These are phyloP conservation scores for Palythoa heliodiscus DNA, from an alignment of 92 coral and sea anemone genomes.

Conservation along the genomic window DNA sequence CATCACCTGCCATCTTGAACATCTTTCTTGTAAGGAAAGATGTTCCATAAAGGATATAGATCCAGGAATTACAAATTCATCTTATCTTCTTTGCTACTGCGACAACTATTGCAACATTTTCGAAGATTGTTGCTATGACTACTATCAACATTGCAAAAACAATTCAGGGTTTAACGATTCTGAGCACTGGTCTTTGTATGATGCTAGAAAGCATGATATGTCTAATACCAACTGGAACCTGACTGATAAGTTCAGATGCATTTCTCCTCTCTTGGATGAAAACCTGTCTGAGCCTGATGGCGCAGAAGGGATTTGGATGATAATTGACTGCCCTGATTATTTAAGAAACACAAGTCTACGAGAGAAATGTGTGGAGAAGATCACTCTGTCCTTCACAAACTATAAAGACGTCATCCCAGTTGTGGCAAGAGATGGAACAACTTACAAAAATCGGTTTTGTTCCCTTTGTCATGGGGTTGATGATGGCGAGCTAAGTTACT, in stretches of 20 bases:
- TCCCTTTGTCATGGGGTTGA: slow-evolving; percentile 51
- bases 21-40: not conserved
- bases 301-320: not conserved
- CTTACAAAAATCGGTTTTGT: too few relatives aligned
- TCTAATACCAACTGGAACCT: not conserved
- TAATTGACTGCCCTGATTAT: not conserved
- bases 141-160: not conserved
- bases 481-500: not conserved
- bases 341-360: not conserved
- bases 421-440: too few relatives aligned
- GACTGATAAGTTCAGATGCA: not conserved
- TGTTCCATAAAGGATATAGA: not conserved
- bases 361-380: not conserved
- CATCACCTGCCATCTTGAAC: not conserved
- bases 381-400: too few relatives aligned
- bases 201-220: not conserved
- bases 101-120: not conserved
- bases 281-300: too few relatives aligned
- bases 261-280: not conserved
- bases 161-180: not conserved
- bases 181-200: not conserved
- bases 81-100: not conserved
- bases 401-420: too few relatives aligned
- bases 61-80: not conserved
- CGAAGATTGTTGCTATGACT: too few relatives aligned